A percentile compares a stretch with the other conserved stretches of the same genome.
These are phyloP conservation scores for Drosophila rellima DNA, from an alignment of 2,888 invertebrate genomes.

Conservation along the genomic window DNA sequence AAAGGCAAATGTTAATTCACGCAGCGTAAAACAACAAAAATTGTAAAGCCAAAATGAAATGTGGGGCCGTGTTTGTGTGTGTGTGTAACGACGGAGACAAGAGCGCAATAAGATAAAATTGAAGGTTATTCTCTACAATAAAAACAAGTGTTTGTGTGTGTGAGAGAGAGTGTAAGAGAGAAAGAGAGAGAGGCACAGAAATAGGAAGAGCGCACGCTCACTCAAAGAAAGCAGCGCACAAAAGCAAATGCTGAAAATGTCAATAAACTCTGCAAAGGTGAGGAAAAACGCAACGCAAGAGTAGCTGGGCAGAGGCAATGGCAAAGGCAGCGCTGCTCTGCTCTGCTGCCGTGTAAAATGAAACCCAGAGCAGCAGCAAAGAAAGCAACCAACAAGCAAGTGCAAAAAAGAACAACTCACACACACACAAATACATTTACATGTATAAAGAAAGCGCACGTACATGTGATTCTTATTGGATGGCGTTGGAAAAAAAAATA, in stretches of 20 bases:
- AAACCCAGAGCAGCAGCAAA: constrained; percentile 57
- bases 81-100: constrained; percentile 46
- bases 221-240: constrained; percentile 74
- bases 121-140: constrained; percentile 73
- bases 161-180: constrained; percentile 46
- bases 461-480: constrained; percentile 72
- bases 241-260: constrained; percentile 80
- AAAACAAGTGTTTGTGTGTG: constrained; percentile 54
- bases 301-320: constrained; percentile 48
- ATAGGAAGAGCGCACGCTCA: constrained; percentile 65
- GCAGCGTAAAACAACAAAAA: constrained; percentile 50
- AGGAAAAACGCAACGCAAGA: constrained; percentile 80
- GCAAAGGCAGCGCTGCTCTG: constrained; percentile 34
- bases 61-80: constrained; percentile 39
- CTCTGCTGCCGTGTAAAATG: constrained; percentile 62
- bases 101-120: constrained; percentile 79
- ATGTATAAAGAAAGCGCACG: constrained; percentile 59
- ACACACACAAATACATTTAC: constrained; percentile 9
- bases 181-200: constrained; percentile 28
- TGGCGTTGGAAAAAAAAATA: constrained; percentile 53
- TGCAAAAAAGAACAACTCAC: constrained; percentile 66
- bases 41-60: constrained; percentile 38
- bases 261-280: constrained; percentile 83
- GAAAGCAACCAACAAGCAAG: constrained; percentile 74
- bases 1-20: constrained; percentile 55